Evolutionary conservation across 2,113 vertebrate genomes (phyloP), one percentile per base, ranked within the genome.

Genomic region (Chrysemys picta): DNA sequence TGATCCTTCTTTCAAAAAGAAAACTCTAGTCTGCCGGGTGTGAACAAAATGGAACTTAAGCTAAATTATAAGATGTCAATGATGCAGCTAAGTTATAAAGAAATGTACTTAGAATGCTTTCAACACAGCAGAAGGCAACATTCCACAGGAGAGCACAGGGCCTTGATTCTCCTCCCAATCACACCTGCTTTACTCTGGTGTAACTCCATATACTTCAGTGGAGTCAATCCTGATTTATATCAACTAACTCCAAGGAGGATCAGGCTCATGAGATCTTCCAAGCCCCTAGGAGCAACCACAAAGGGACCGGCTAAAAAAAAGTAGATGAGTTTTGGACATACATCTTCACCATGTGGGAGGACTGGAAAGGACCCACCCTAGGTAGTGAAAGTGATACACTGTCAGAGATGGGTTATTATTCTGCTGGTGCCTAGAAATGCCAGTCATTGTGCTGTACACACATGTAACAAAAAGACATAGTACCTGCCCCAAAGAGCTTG

Each of bases 261-360:
- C 94, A 92, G 90, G 52, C 93, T 96, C 95, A 92, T 56, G 88
- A 95, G 85, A 65, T 96, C 92, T 56, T 84, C 96, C 89, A 91
- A 47, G 91, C 53, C 89, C 88, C 89, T 93, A 25, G 42, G 82
- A 93, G 87, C 81, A 92, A 95, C 94, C 53, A 85, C 27, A 89
- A 85, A 80, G 1, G 11, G 3, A 83, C 53, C 53, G 92, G 92
- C 54, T 62, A 65, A 89, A 88, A 93, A 93, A 80, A 75, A 25
- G 35, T 42, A 2, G 35, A 59, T 87, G n/a, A 42, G 75, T 89
- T 80, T 83, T 38, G 47, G 3, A 47, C 10, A 82, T 53, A 54
- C 25, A 47, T 62, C 12, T 57, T 31, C 92, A 76, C 90, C 56
- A 50, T 29, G 38, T 62, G 83, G 62, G n/a, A 93, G 82, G 49